Percentiles rank a stretch among this genome's conserved stretches.
Conservation (phyloP, 2,797 vertebrate genomes). For the Sebastes taczanowskii region DNA sequence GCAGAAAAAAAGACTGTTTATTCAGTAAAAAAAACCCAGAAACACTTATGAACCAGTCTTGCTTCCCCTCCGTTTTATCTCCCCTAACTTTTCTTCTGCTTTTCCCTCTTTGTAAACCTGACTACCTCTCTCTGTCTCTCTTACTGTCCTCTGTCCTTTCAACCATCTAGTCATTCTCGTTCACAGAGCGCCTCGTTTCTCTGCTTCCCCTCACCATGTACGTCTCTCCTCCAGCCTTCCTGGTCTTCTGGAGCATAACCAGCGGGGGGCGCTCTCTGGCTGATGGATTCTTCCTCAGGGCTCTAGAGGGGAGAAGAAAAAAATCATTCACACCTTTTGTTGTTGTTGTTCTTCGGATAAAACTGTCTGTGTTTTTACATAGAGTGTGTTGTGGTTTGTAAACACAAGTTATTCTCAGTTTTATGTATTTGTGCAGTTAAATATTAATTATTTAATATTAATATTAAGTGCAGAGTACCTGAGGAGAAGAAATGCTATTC, state of each 20-base stretch:
- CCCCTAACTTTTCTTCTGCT: background rate
- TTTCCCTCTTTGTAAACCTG: background rate
- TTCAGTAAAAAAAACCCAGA: background rate
- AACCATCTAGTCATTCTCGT: background rate
- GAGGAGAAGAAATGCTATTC: background rate
- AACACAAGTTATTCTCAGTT: background rate
- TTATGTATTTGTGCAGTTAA: background rate
- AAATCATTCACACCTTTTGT: background rate
- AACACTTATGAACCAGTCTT: background rate
- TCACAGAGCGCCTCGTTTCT: background rate
- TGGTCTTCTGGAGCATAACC: conserved; percentile 74
- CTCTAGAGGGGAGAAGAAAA: conserved; percentile 28
- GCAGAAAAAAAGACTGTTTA: background rate
- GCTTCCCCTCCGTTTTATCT: background rate
- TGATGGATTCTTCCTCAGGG: conserved; percentile 72
- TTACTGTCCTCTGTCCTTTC: background rate
- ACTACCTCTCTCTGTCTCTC: background rate
- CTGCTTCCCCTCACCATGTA: conserved; percentile 60
- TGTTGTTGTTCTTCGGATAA: background rate
- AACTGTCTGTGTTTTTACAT: background rate
- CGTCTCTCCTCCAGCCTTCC: conserved; percentile 59
- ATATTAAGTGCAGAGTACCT: background rate
- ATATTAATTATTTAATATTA: background rate
- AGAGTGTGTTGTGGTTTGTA: background rate
- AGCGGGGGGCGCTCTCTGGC: conserved; percentile 76